Percentiles rank a stretch among this genome's conserved stretches.
These are phyloP conservation scores for Hypomecis punctinalis DNA, from an alignment of 2,888 invertebrate genomes.

Conservation along the genomic window DNA sequence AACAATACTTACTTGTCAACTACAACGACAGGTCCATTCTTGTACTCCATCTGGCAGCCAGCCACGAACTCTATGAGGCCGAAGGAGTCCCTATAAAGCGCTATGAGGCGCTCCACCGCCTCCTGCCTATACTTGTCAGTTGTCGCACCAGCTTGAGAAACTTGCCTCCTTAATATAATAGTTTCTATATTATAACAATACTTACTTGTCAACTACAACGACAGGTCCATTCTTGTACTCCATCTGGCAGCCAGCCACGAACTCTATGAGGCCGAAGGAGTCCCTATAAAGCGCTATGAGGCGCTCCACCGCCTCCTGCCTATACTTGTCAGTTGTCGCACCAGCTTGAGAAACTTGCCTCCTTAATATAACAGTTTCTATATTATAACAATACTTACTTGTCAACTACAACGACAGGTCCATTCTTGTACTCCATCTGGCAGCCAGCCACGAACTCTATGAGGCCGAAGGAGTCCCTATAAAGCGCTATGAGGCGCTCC, in stretches of 20 bases:
- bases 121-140: slow-evolving; percentile 64
- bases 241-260: slow-evolving; percentile 92
- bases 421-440: too few species aligned
- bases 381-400: slow-evolving; percentile 89
- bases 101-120: slow-evolving; percentile 86
- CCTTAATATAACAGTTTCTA: neutral
- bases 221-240: slow-evolving; percentile 97
- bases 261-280: slow-evolving; percentile 44
- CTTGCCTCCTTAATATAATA: too few species aligned
- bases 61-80: slow-evolving; percentile 93
- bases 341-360: too few species aligned
- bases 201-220: slow-evolving; percentile 96
- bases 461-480: too few species aligned
- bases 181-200: too few species aligned
- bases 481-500: too few species aligned
- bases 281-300: too few species aligned
- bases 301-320: too few species aligned
- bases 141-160: slow-evolving; percentile 85
- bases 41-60: slow-evolving; percentile 93
- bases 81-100: slow-evolving; percentile 90
- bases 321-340: too few species aligned
- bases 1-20: slow-evolving; percentile 92
- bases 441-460: too few species aligned
- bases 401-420: slow-evolving; percentile 97
- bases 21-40: slow-evolving; percentile 96